phyloP scores from a whole-genome alignment of 2,113 vertebrate species.

The Pterocles burchelli region DNA sequence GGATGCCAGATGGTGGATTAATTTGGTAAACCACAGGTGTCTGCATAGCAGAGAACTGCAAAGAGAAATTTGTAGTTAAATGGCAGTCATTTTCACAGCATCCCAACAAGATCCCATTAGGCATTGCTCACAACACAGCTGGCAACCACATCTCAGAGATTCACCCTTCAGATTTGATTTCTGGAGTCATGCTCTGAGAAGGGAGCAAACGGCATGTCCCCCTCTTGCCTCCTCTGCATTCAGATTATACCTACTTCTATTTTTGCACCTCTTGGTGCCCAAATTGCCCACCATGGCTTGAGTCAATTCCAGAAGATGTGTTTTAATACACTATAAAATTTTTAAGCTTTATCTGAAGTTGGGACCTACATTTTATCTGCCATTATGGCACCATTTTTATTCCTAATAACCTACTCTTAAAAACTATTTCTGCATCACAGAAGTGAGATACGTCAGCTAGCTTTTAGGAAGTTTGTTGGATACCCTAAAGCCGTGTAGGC shows the following conservation, averaged over 20 bases:
- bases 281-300: neutral
- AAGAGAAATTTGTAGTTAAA: slow-evolving; percentile 31
- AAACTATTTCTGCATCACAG: neutral
- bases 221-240: neutral
- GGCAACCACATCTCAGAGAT: neutral
- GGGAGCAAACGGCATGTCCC: neutral
- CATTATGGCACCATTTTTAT: neutral
- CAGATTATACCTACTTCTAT: neutral
- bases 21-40: slow-evolving; percentile 75
- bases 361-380: neutral
- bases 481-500: neutral
- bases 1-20: slow-evolving; percentile 70
- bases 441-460: neutral
- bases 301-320: neutral
- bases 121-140: neutral
- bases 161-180: neutral
- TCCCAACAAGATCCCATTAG: neutral
- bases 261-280: neutral
- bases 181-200: neutral
- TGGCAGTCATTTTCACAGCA: neutral
- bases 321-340: neutral
- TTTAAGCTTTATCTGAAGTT: neutral
- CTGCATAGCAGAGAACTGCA: slow-evolving; percentile 72
- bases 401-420: neutral
- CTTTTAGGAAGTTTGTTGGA: neutral